Base-by-base conservation (phyloP, 1,140 invertebrate species). In the Goniozus legneri region DNA sequence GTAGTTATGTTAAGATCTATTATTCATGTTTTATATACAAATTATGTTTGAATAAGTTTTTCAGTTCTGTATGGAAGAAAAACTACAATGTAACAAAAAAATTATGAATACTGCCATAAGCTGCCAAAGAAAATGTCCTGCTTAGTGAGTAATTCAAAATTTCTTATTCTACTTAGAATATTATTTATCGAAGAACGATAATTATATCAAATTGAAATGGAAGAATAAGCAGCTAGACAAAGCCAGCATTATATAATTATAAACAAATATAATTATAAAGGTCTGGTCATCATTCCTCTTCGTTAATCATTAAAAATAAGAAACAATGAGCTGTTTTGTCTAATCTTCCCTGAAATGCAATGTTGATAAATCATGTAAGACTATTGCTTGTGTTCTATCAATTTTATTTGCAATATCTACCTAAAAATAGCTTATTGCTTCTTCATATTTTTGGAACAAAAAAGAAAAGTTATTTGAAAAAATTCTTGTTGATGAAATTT, bases 121-220 rank as follows among this genome's bases (percentile, higher is more conserved):
- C 47, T 68, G 64, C 66, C 62, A 67, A 65, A 66, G 42, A 40
- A 15, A n/a, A n/a, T n/a, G n/a, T n/a, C n/a, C n/a, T n/a, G n/a
- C n/a, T n/a, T n/a, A n/a, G n/a, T n/a, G n/a, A n/a, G n/a, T n/a
- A n/a, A n/a, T n/a, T n/a, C n/a, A n/a, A n/a, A n/a, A n/a, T n/a
- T n/a, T n/a, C n/a, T n/a, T n/a, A n/a, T n/a, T n/a, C n/a, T n/a
- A n/a, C n/a, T n/a, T n/a, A n/a, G n/a, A n/a, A n/a, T n/a, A n/a
- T n/a, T n/a, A n/a, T n/a, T n/a, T n/a, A n/a, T n/a, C n/a, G n/a
- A n/a, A n/a, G n/a, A n/a, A n/a, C n/a, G n/a, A n/a, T n/a, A n/a
- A n/a, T n/a, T n/a, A 27, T 27, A 27, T 10, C 4, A 27, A 27
- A 27, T 6, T 6, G 24, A 27, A 27, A 27, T 27, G 24, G 24